These are phyloP conservation scores for Willisornis vidua DNA, from an alignment of 2,113 vertebrate genomes.

Conservation along the genomic window DNA sequence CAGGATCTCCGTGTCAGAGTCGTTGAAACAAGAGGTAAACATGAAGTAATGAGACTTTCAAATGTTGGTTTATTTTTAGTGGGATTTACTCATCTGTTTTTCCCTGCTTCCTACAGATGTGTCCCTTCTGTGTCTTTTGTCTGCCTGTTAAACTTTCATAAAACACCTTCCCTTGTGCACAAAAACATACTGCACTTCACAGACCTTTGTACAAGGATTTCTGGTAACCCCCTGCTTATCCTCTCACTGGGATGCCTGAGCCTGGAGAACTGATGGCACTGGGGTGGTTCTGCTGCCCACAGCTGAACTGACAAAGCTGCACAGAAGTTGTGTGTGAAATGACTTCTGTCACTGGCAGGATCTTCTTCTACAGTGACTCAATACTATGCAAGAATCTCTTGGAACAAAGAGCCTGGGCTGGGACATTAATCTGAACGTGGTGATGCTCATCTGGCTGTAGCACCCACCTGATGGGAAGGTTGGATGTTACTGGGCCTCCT, in stretches of 20 bases:
- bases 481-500: not conserved
- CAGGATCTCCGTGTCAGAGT: not conserved
- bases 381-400: not conserved
- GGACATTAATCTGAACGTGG: not conserved
- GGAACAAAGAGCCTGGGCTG: not conserved
- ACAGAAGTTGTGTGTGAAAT: not conserved
- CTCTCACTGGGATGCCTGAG: not conserved
- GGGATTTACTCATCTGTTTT: not conserved
- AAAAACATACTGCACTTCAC: not conserved
- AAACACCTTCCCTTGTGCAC: slow-evolving; percentile 6
- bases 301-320: not conserved
- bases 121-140: slow-evolving; percentile 35
- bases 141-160: not conserved
- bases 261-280: not conserved
- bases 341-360: not conserved
- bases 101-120: not conserved
- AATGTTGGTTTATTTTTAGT: slow-evolving; percentile 19
- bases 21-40: slow-evolving; percentile 37
- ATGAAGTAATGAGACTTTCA: not conserved
- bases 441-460: not conserved
- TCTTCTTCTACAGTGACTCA: not conserved
- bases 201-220: not conserved
- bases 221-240: not conserved
- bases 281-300: not conserved
- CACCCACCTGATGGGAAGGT: not conserved